Base-by-base conservation (phyloP, 2,888 invertebrate species). In the Nesidiocoris tenuis region DNA sequence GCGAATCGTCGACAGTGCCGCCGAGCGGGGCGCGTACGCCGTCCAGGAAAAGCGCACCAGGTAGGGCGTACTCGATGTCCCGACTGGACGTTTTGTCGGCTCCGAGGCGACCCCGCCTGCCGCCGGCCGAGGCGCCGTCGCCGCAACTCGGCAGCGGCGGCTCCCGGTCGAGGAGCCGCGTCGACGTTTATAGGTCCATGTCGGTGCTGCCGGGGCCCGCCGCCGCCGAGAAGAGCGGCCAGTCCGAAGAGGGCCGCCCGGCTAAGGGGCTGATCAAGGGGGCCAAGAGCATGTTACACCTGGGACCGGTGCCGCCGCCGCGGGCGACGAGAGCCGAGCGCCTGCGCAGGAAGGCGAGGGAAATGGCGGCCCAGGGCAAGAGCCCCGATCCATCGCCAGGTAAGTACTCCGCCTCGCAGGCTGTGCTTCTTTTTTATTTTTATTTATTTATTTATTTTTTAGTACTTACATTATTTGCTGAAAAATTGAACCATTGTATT, bases 1-100 rank as follows among this genome's bases (percentile, higher is more conserved):
- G 68, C 18, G 23, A 54, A 21, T 61, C 63, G 21, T 9, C 68
- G 18, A 39, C 39, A 39, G 39, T 12, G 39, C 39, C 39, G 12
- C 17, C 66, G 19, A 23, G n/a, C 25, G 65, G 74, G n/a, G 21
- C 23, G 18, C 23, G 74, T 16, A 61, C 68, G 22, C 61, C 75
- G 5, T 66, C 81, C 83, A 75, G 59, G 85, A 81, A 83, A 83
- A 74, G 57, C 79, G 85, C 86, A 78, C 89, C 89, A 91, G 91
- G 91, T 89, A 94, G 95, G 89, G 94, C 95, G 83, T 92, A 92
- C 87, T 94, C 94, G 85, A 94, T 95, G 94, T 92, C 94, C 83
- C 91, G 95, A 82, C 90, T 95, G 87, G 95, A 95, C 89, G 90
- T 91, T 84, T 87, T 92, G 84, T 88, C 92, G 81, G 89, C 89